Base-by-base conservation (phyloP, 1,140 invertebrate species). In the Musca domestica region DNA sequence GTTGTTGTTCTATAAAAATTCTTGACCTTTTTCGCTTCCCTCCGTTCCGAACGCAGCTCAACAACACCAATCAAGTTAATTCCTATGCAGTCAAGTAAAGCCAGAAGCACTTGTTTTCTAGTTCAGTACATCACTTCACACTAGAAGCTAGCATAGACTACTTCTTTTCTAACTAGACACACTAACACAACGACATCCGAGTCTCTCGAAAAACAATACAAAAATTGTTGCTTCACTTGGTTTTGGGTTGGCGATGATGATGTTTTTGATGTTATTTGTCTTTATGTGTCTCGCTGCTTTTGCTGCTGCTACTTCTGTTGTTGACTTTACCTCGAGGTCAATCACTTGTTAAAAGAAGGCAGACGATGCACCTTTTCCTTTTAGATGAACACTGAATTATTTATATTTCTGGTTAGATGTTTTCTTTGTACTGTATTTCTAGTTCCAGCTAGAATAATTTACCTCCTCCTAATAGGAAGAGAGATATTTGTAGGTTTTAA, bases 191-290 rank as follows among this genome's bases (percentile, higher is more conserved):
- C 0, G 12, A 61, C 6, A 17, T n/a, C n/a, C 56, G 17, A 9
- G 17, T 51, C 48, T 5, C 4, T 10, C n/a, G n/a, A 20, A 51
- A 19, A 51, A 51, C 17, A 9, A 20, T 51, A 51, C 17, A 20
- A 51, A 58, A 61, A 61, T 61, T 61, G 56, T 61, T 61, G 56
- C 56, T 61, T 61, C 56, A 61, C 56, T 61, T 61, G 56, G 56
- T 34, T 10, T 41, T 61, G 56, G 56, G 30, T 34, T n/a, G n/a
- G n/a, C n/a, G n/a, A n/a, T n/a, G n/a, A n/a, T n/a, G n/a, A n/a
- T n/a, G n/a, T n/a, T 61, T 58, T 30, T 61, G 30, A 34, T 61
- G 30, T 34, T 58, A 34, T 61, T 25, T 56, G 22, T 23, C 14
- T 22, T 52, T 22, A 10, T 54, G 22, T 56, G 25, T 27, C 25